Evolutionary conservation across 2,797 vertebrate genomes (phyloP), one percentile per base, ranked within the genome.

Genomic region (Danio aesculapii): DNA sequence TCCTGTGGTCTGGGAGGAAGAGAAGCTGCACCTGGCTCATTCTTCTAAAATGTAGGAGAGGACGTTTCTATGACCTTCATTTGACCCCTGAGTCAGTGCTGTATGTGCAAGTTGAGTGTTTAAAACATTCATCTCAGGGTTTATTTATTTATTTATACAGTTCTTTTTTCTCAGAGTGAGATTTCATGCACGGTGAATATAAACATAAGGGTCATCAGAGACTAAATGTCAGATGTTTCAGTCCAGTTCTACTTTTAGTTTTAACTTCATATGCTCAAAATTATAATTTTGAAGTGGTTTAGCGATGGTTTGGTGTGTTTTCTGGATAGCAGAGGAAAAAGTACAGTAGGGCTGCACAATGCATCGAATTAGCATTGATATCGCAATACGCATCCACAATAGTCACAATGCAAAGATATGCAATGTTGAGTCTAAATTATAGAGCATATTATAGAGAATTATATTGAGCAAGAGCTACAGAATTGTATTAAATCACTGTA

Each of bases 1-100:
- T 50, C 63, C 50, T 77, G 63, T 57, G 52, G 30, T 30, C 30
- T 30, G 30, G 30, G 30, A 30, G 49, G 50, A 77, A 77, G 44
- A 70, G 66, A 70, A 78, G 64, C 21, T 70, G 30, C 13, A 61
- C 14, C 66, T 61, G 10, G 10, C 6, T 43, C 61, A 49, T 70
- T 43, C 64, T 67, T 71, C 30, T 12, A 43, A 79, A 66, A 44
- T 77, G 64, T 39, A 14, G 53, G 44, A 13, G 16, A 43, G 57
- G 39, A 7, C 41, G 66, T 77, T 44, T 58, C 41, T 13, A 49
- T 92, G 87, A 92, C 91, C 90, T 92, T 89, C 66, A 83, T 85
- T 87, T 93, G 90, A 92, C 90, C 89, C 85, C 76, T 89, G 91
- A 93, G 86, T 92, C 90, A 90, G 43, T 62, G 30, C 66, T 50